Conservation (phyloP, 2,797 vertebrate genomes). For the Tragopan temminckii region DNA sequence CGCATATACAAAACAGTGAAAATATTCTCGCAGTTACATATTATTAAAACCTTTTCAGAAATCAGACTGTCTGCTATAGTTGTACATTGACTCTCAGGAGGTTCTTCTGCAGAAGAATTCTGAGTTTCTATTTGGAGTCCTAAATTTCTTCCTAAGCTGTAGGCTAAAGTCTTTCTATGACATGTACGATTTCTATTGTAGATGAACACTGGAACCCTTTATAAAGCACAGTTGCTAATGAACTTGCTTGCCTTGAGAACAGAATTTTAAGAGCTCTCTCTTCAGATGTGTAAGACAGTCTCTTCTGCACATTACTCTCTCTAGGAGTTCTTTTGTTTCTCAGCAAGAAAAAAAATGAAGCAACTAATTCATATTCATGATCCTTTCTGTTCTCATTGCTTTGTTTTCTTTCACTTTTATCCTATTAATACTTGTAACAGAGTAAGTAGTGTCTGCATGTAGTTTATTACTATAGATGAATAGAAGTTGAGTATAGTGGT, state of each 20-base stretch:
- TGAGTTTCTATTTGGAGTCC: not conserved
- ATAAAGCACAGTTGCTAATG: not conserved
- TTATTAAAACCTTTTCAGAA: not conserved
- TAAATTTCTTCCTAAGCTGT: not conserved
- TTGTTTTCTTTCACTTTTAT: not conserved
- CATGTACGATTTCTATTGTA: not conserved
- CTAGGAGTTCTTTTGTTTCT: not conserved
- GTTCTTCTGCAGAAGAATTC: not conserved
- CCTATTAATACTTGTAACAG: not conserved
- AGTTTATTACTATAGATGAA: not conserved
- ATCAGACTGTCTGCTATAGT: not conserved
- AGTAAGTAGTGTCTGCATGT: not conserved
- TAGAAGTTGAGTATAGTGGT: not conserved
- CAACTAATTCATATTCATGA: not conserved
- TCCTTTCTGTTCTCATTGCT: not conserved
- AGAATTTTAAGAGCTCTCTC: not conserved
- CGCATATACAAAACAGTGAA: not conserved
- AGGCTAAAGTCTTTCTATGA: not conserved
- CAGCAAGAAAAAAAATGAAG: not conserved
- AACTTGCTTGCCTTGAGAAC: not conserved
- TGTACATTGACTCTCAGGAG: not conserved
- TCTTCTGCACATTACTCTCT: not conserved
- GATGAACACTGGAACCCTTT: not conserved
- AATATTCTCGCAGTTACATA: not conserved
- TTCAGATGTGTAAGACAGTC: not conserved